Evolutionary conservation across 2,113 vertebrate genomes (phyloP).

Genomic region (Gracilinanus agilis): DNA sequence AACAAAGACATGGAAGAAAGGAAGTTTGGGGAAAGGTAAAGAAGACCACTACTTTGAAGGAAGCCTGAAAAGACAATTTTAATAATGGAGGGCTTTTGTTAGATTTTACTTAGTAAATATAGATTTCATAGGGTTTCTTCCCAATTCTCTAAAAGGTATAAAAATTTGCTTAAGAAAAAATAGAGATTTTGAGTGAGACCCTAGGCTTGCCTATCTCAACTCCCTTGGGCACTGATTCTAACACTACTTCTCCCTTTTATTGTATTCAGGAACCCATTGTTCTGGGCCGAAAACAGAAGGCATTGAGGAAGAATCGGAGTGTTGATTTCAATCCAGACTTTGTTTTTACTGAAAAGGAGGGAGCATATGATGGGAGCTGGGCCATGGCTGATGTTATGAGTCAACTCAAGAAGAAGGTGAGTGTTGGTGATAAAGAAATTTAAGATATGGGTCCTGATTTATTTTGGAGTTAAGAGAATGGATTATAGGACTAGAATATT

Average conservation of each 20-base stretch:
- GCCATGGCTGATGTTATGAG: conserved; percentile 90
- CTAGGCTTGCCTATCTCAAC: not conserved
- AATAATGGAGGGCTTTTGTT: not conserved
- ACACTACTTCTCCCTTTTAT: not conserved
- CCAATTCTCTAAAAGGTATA: not conserved
- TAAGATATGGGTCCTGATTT: not conserved
- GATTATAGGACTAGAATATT: not conserved
- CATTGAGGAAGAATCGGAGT: conserved; percentile 74
- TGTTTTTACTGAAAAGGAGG: conserved; percentile 91
- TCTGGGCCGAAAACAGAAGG: conserved; percentile 74
- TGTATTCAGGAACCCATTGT: conserved; percentile 72
- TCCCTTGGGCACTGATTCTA: not conserved
- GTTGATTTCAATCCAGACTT: conserved; percentile 88
- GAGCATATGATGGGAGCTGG: conserved; percentile 86
- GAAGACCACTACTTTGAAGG: not conserved
- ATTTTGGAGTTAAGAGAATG: not conserved
- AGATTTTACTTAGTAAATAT: not conserved
- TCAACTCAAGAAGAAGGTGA: conserved; percentile 93
- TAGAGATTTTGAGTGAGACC: not conserved
- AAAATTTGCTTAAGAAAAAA: not conserved
- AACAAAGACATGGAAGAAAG: not conserved
- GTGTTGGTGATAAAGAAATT: conserved; percentile 25
- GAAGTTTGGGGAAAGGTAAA: not conserved
- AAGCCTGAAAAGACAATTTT: not conserved
- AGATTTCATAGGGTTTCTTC: not conserved